Percentiles rank a stretch among this genome's conserved stretches.
These are phyloP conservation scores for Creontiades dilutus DNA, from an alignment of 2,888 invertebrate genomes.

Conservation along the genomic window DNA sequence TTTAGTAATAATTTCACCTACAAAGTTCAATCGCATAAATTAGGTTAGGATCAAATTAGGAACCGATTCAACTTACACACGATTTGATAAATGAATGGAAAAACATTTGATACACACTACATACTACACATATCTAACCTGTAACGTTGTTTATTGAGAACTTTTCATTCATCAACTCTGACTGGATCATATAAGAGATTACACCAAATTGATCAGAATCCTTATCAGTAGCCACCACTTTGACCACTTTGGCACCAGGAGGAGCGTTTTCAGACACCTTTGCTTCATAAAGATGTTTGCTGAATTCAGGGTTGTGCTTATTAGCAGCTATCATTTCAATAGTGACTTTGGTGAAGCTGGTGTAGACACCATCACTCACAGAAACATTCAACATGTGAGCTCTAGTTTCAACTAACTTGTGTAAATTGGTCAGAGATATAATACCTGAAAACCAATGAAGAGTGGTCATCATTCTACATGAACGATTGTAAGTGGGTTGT, in stretches of 20 bases:
- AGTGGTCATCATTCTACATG: no score
- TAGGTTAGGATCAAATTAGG: no score
- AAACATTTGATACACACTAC: no score
- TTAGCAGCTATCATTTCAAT: conserved; percentile 89
- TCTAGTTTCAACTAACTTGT: conserved; percentile 85
- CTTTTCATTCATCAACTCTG: conserved; percentile 86
- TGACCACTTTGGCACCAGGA: conserved; percentile 87
- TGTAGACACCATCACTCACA: conserved; percentile 97
- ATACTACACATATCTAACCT: conserved; percentile 79
- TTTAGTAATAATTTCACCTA: conserved; percentile 87
- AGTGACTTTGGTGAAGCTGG: conserved; percentile 90
- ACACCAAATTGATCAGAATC: conserved; percentile 78
- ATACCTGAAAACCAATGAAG: conserved; percentile 79
- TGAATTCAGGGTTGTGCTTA: conserved; percentile 88
- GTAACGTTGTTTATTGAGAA: conserved; percentile 86
- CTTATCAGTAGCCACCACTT: conserved; percentile 88
- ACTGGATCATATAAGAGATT: conserved; percentile 88
- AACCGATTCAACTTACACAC: background rate
- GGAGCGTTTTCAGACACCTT: conserved; percentile 89
- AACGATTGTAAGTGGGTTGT: no score
- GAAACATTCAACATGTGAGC: conserved; percentile 88
- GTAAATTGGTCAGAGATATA: conserved; percentile 86
- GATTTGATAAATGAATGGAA: no score
- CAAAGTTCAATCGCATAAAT: conserved; percentile 25
- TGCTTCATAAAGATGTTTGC: conserved; percentile 88